Percentiles rank a stretch among this genome's conserved stretches.
Conservation (phyloP, 2,888 invertebrate species). For the Hirtodrosophila trivittata region DNA sequence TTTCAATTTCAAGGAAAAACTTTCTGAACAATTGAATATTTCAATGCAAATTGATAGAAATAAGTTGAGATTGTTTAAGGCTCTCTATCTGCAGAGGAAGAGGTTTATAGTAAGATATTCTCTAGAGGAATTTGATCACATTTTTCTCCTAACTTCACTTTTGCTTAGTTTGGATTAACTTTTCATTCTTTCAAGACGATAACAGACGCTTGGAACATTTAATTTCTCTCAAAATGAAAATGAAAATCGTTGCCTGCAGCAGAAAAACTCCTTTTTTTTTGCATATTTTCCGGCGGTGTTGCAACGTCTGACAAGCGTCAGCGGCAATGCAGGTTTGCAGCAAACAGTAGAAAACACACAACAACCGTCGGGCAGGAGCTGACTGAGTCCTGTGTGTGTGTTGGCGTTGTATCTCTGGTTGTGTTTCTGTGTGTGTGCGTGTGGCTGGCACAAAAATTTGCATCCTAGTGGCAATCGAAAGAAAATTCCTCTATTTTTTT, state of each 20-base stretch:
- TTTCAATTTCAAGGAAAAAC: too few relatives aligned
- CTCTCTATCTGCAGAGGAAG: too few relatives aligned
- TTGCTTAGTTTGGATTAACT: too few relatives aligned
- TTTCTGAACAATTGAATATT: too few relatives aligned
- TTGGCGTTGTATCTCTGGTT: slow-evolving; percentile 19
- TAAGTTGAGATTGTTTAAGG: too few relatives aligned
- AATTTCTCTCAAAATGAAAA: slow-evolving; percentile 36
- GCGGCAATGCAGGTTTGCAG: slow-evolving; percentile 26
- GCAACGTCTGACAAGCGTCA: slow-evolving; percentile 58
- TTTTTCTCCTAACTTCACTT: too few relatives aligned
- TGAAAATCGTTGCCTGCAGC: slow-evolving; percentile 41
- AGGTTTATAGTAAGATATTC: too few relatives aligned
- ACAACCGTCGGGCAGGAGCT: slow-evolving; percentile 19
- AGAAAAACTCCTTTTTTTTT: slow-evolving; percentile 41
- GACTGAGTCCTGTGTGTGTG: slow-evolving; percentile 6
- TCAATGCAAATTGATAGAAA: too few relatives aligned
- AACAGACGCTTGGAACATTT: too few relatives aligned
- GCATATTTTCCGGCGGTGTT: slow-evolving; percentile 49
- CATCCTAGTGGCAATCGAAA: slow-evolving; percentile 64
- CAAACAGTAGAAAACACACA: slow-evolving; percentile 18
- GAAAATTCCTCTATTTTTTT: slow-evolving; percentile 31
- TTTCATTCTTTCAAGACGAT: too few relatives aligned
- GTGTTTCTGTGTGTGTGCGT: slow-evolving; percentile 1
- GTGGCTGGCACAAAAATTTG: slow-evolving; percentile 13
- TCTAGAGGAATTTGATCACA: too few relatives aligned